Evolutionary conservation across 2,113 vertebrate genomes (phyloP), one percentile per base, ranked within the genome.

Genomic region (Columba janthina): DNA sequence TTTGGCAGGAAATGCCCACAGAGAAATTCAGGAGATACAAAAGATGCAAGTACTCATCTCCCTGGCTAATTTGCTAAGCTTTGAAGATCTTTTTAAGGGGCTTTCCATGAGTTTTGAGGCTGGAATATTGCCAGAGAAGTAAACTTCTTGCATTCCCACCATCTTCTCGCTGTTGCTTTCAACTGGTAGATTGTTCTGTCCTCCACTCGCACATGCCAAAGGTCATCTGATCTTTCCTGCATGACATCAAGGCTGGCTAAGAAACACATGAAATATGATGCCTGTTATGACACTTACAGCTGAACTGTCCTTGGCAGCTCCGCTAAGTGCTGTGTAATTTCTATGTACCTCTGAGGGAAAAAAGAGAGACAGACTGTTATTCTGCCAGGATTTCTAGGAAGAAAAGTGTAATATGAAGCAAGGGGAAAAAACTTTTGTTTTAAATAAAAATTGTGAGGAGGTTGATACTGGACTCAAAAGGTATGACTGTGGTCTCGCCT

Each of bases 211-310:
- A 40, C 26, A 17, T 81, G 62, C 48, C 58, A 62, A 40, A 77
- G 50, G 66, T 88, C 46, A 77, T 89, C 90, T 62, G 78, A 82
- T 93, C 82, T 88, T 91, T 61, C 61, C 81, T 87, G 74, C 56
- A 42, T 60, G 84, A 67, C 87, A 69, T 88, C 10, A 85, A 65
- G 83, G 60, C 77, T 94, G 94, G 70, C 57, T 62, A 70, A 89
- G 67, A 90, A 90, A 34, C 2, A 0, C 2, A 28, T 60, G 70
- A 94, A 95, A 93, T n/a, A 40, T 18, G 50, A 97, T 95, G 98
- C 99, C 98, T 79, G 98, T 99, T 42, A 99, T 9, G 40, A 99
- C 99, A 21, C 98, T 98, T 93, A 98, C 9, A 89, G 94, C 91
- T 2, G 98, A 99, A 57, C 98, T 96, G 92, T 99, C 98, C 76